Evolutionary conservation across 2,888 invertebrate species (phyloP).

Genomic region (Zygogramma bicolorata): DNA sequence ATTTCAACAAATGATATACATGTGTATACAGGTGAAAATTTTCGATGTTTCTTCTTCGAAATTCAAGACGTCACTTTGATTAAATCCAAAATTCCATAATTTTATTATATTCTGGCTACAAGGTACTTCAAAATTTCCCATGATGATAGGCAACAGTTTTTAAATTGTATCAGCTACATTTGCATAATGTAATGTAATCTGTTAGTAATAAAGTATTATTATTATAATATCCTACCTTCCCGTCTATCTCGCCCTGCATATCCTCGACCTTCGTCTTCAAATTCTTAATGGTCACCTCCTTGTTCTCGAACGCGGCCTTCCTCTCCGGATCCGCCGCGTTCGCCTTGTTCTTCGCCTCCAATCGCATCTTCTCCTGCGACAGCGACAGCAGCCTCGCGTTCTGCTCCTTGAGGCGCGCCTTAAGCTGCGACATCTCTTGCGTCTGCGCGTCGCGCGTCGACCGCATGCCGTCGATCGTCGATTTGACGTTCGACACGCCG

Average conservation of each 20-base stretch:
- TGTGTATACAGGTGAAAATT: too few species aligned
- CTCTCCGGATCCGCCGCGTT: constrained; percentile 69
- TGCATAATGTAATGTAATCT: too few species aligned
- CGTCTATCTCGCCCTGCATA: constrained; percentile 81
- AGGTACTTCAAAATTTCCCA: too few species aligned
- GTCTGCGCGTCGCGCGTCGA: constrained; percentile 92
- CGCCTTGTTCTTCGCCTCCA: constrained; percentile 79
- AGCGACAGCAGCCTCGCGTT: constrained; percentile 83
- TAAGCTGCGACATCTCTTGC: constrained; percentile 86
- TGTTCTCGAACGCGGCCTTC: constrained; percentile 75
- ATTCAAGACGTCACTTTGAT: too few species aligned
- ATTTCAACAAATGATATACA: too few species aligned
- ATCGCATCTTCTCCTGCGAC: constrained; percentile 85
- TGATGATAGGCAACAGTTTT: too few species aligned
- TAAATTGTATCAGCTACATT: too few species aligned
- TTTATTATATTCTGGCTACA: too few species aligned
- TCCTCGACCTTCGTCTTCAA: constrained; percentile 78
- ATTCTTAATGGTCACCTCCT: constrained; percentile 74
- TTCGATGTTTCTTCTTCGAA: too few species aligned
- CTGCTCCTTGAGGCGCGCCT: constrained; percentile 85
- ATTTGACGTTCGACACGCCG: constrained; percentile 90
- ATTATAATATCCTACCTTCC: too few species aligned
- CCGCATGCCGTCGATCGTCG: constrained; percentile 96
- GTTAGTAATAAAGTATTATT: too few species aligned
- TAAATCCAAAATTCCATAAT: too few species aligned